Percentiles rank a stretch among this genome's conserved stretches.
Conservation (phyloP, 2,888 invertebrate genomes). For the Caenorhabditis sulstoni region DNA sequence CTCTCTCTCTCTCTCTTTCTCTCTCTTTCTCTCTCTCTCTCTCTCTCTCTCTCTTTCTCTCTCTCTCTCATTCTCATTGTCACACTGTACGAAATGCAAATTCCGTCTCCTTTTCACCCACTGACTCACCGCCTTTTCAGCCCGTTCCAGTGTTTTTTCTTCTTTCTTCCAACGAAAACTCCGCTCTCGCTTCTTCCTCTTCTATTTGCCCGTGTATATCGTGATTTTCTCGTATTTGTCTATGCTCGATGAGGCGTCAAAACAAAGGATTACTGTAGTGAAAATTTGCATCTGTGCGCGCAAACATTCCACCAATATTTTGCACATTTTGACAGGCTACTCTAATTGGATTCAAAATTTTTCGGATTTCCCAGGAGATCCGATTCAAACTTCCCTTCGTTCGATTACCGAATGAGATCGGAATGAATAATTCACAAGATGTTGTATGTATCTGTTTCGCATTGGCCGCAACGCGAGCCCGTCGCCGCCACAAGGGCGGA, state of each 20-base stretch:
- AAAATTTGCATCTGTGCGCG: conserved; percentile 23
- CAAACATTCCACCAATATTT: conserved; percentile 18
- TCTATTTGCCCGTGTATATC: not conserved
- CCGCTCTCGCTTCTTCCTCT: conserved; percentile 3
- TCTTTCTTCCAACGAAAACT: not conserved
- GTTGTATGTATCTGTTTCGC: conserved; percentile 37
- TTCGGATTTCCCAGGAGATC: too few species aligned
- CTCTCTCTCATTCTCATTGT: too few species aligned
- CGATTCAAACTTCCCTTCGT: not conserved
- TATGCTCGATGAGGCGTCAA: conserved; percentile 34
- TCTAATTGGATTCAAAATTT: too few species aligned
- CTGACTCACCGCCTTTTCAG: not conserved
- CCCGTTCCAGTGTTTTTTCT: not conserved
- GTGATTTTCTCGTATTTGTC: conserved; percentile 22
- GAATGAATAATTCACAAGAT: conserved; percentile 44
- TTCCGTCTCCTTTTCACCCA: too few species aligned
- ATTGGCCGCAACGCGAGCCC: conserved; percentile 6
- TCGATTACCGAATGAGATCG: conserved; percentile 10
- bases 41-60: too few species aligned
- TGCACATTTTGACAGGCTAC: not conserved
- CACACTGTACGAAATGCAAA: too few species aligned
- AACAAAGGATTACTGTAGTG: conserved; percentile 50
- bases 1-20: too few species aligned
- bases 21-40: too few species aligned
- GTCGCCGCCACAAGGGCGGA: not conserved